Evolutionary conservation across 2,113 vertebrate genomes (phyloP).

Genomic region (Glaucidium brasilianum): DNA sequence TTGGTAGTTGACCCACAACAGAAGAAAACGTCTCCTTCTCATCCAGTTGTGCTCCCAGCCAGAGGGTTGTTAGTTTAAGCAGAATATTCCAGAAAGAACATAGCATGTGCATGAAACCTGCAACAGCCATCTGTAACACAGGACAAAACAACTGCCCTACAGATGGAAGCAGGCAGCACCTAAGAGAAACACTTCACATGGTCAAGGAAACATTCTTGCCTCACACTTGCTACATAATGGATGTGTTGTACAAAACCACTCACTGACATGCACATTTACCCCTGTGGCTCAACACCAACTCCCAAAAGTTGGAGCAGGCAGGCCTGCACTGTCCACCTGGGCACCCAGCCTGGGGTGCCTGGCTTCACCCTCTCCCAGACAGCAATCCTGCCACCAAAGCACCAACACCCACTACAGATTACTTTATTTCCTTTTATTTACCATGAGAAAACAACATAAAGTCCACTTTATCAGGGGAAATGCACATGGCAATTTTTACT

Average conservation of each 20-base stretch:
- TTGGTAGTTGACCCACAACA: background rate
- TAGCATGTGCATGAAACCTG: background rate
- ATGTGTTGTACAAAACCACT: background rate
- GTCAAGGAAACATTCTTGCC: background rate
- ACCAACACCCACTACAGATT: background rate
- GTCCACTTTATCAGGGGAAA: background rate
- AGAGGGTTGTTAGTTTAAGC: background rate
- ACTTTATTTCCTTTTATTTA: background rate
- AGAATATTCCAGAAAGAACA: background rate
- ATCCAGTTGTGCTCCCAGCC: background rate
- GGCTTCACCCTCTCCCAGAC: background rate
- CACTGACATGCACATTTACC: background rate
- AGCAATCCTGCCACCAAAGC: background rate
- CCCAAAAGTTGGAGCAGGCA: background rate
- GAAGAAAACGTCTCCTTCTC: background rate
- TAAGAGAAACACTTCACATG: background rate
- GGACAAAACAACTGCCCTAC: background rate
- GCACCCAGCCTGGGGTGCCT: fast-evolving
- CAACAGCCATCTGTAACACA: background rate
- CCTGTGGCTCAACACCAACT: fast-evolving
- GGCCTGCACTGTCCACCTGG: fast-evolving
- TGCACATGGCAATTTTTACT: background rate
- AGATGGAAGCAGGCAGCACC: background rate
- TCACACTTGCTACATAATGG: background rate
- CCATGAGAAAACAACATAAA: background rate